These are phyloP conservation scores for Tribolium madens DNA, from an alignment of 1,140 invertebrate genomes.

Conservation along the genomic window DNA sequence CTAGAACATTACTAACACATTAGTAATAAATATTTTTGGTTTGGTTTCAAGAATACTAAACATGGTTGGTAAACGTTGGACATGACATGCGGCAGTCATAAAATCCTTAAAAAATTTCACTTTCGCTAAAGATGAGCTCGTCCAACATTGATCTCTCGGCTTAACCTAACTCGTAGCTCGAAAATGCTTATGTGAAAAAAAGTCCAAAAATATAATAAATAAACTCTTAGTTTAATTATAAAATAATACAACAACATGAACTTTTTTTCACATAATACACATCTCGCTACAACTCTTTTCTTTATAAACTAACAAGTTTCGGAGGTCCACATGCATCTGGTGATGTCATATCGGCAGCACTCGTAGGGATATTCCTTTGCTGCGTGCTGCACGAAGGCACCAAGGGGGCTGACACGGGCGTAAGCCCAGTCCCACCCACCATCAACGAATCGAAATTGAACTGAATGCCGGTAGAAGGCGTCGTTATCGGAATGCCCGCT, in stretches of 20 bases:
- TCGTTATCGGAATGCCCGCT: constrained; percentile 77
- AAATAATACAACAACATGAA: constrained; percentile 34
- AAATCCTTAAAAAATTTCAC: constrained; percentile 17
- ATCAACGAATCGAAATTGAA: constrained; percentile 94
- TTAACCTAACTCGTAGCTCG: constrained; percentile 19
- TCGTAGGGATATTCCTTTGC: constrained; percentile 72
- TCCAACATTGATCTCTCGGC: constrained; percentile 43
- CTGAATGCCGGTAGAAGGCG: constrained; percentile 86
- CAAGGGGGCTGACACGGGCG: constrained; percentile 81
- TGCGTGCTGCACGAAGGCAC: constrained; percentile 77
- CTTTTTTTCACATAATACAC: constrained; percentile 11
- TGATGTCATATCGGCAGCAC: constrained; percentile 73
- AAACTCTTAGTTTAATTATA: constrained; percentile 10
- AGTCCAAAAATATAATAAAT: constrained; percentile 36
- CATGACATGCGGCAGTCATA: constrained; percentile 15
- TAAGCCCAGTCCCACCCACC: constrained; percentile 91
- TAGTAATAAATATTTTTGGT: constrained; percentile 57
- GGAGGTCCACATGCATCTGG: constrained; percentile 77
- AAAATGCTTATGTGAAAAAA: constrained; percentile 27
- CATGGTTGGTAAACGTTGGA: constrained; percentile 49
- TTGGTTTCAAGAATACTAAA: constrained; percentile 54
- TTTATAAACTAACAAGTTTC: constrained; percentile 82
- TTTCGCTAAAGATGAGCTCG: constrained; percentile 17
- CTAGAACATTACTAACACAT: constrained; percentile 49
- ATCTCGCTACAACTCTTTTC: constrained; percentile 4